phyloP scores from a whole-genome alignment of 2,797 vertebrate genomes.

The Pantherophis vulpinus region DNA sequence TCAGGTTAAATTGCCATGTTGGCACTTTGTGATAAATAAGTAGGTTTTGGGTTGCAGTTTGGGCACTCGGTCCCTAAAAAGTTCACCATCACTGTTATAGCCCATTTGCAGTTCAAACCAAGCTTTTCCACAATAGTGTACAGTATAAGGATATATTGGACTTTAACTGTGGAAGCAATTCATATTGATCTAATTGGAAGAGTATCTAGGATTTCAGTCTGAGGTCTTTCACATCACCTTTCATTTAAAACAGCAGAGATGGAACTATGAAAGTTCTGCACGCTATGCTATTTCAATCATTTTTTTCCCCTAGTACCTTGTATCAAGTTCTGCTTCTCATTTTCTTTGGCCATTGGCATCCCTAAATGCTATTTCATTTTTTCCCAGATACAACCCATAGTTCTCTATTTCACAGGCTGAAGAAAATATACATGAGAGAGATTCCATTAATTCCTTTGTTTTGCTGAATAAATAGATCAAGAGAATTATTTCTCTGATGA shows the following conservation, averaged over 20 bases:
- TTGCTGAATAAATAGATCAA: background rate
- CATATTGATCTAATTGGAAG: background rate
- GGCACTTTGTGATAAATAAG: too few species aligned
- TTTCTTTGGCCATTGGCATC: background rate
- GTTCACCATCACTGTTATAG: too few species aligned
- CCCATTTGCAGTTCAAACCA: too few species aligned
- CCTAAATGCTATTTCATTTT: background rate
- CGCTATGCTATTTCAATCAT: background rate
- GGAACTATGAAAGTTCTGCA: background rate
- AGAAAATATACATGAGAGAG: background rate
- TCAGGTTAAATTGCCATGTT: too few species aligned
- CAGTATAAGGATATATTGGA: background rate
- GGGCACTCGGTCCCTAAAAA: too few species aligned
- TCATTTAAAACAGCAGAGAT: background rate
- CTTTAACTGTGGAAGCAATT: background rate
- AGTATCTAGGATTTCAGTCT: background rate
- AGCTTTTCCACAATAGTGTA: too few species aligned
- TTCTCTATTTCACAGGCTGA: background rate
- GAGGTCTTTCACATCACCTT: background rate
- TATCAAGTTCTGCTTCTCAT: background rate
- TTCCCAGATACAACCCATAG: background rate
- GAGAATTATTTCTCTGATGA: slow-evolving; percentile 6
- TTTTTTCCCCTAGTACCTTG: background rate
- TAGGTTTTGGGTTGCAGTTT: too few species aligned
- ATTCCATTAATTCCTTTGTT: background rate